A percentile compares a stretch with the other conserved stretches of the same genome.
Conservation (phyloP, 2,797 vertebrate genomes). For the Todus mexicanus region DNA sequence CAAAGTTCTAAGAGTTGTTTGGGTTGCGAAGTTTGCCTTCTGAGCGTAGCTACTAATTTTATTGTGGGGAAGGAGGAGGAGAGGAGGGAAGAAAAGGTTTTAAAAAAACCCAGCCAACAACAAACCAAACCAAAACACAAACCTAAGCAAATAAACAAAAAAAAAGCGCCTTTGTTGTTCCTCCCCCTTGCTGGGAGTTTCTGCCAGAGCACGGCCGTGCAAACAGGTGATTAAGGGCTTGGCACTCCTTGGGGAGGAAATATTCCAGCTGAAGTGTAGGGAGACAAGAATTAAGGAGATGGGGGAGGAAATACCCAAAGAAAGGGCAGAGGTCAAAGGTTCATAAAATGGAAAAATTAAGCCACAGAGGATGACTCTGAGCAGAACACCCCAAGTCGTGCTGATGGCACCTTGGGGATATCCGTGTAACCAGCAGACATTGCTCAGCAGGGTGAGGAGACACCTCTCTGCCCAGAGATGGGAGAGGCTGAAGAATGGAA, state of each 20-base stretch:
- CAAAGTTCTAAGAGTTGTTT: neutral
- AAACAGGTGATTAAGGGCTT: slow-evolving; percentile 37
- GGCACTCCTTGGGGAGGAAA: slow-evolving; percentile 43
- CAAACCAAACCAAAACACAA: too few species aligned
- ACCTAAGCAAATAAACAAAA: slow-evolving; percentile 18
- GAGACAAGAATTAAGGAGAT: neutral
- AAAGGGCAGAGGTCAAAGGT: slow-evolving; percentile 37
- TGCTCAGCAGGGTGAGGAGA: neutral
- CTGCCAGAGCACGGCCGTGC: neutral
- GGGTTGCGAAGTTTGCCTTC: neutral
- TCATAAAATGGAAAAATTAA: neutral
- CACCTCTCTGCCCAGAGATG: neutral
- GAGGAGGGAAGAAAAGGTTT: slow-evolving; percentile 15
- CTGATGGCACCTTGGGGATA: neutral
- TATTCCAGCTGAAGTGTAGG: slow-evolving; percentile 6
- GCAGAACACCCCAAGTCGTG: neutral
- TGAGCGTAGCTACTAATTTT: slow-evolving; percentile 43
- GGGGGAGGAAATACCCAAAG: slow-evolving; percentile 12
- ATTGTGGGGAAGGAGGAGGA: slow-evolving; percentile 1
- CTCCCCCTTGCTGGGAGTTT: slow-evolving; percentile 10
- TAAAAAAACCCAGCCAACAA: too few species aligned
- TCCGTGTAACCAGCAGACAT: neutral
- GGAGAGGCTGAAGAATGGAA: neutral
- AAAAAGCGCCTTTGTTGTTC: slow-evolving; percentile 41
- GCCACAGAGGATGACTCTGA: neutral